Evolutionary conservation across 2,888 invertebrate genomes (phyloP), one percentile per base, ranked within the genome.

Genomic region (Aporophyla lueneburgensis): DNA sequence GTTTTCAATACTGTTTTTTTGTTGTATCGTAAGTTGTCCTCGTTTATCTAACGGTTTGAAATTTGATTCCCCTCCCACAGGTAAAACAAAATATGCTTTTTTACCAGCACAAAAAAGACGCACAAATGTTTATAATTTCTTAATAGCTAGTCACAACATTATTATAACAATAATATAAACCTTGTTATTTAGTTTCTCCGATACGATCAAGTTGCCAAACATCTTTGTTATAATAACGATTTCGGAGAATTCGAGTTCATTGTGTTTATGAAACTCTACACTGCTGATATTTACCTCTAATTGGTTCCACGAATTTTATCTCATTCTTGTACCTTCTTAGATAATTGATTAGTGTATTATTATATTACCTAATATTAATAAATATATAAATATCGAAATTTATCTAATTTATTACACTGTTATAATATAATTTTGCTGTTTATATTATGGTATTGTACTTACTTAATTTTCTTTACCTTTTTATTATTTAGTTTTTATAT

Each of bases 1-100:
- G 43, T 73, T 85, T 74, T 73, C 70, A 75, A 80, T 80, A 67
- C 53, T 40, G 16, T 61, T 61, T 74, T 80, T 74, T 66, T 56
- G 70, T 33, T 33, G n/a, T 40, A 24, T 19, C 14, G 0, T 70
- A 33, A 24, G 5, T 24, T 12, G 16, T 21, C 9, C 58, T 46
- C 61, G n/a, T 78, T 56, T 62, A 51, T 54, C 49, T n/a, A n/a
- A 54, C 5, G 53, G 40, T 33, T 49, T 76, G 6, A 2, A 2
- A 14, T 46, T 61, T 56, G 24, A 6, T 58, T 68, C 5, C 0
- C 0, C 4, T 61, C 16, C 16, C 12, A 27, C 27, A 78, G n/a
- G 10, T 54, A 61, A 27, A 49, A 27, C 1, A 12, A 51, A 16
- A 43, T 9, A 54, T 33, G 51, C 10, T 74, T 16, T 56, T 16